A percentile compares a stretch with the other conserved stretches of the same genome.
These are phyloP conservation scores for Apodemia duryi DNA, from an alignment of 2,888 invertebrate species.

Conservation along the genomic window DNA sequence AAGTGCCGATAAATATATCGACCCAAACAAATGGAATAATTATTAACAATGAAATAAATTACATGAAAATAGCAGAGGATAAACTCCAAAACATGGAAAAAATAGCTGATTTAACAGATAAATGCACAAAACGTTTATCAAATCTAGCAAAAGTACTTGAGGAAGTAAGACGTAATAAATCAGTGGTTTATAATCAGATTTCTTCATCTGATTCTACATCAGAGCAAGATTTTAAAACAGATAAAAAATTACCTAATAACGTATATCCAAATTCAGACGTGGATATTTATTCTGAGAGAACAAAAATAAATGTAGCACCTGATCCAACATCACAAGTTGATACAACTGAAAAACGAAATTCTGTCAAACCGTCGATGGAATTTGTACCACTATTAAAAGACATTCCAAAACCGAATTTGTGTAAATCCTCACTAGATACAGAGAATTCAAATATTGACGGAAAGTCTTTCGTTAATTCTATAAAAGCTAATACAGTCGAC, in stretches of 20 bases:
- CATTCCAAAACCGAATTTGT: slow-evolving; percentile 52
- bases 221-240: slow-evolving; percentile 52
- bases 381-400: slow-evolving; percentile 50
- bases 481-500: slow-evolving; percentile 20
- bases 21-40: slow-evolving; percentile 54
- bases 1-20: slow-evolving; percentile 43
- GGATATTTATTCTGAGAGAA: neutral
- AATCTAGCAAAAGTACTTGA: slow-evolving; percentile 68
- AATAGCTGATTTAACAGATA: slow-evolving; percentile 69
- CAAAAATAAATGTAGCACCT: neutral
- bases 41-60: slow-evolving; percentile 50
- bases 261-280: slow-evolving; percentile 22
- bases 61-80: slow-evolving; percentile 60
- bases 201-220: slow-evolving; percentile 57
- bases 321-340: neutral
- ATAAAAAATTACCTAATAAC: slow-evolving; percentile 36
- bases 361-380: slow-evolving; percentile 31
- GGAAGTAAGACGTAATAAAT: slow-evolving; percentile 70
- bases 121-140: slow-evolving; percentile 67
- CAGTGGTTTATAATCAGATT: slow-evolving; percentile 58
- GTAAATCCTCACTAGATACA: slow-evolving; percentile 32
- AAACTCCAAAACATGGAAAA: slow-evolving; percentile 73
- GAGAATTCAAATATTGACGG: slow-evolving; percentile 28
- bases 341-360: slow-evolving; percentile 23
- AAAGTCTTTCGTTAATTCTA: slow-evolving; percentile 27